Evolutionary conservation across 1,140 invertebrate genomes (phyloP), one percentile per base, ranked within the genome.

Genomic region (Glossosoma conforme): DNA sequence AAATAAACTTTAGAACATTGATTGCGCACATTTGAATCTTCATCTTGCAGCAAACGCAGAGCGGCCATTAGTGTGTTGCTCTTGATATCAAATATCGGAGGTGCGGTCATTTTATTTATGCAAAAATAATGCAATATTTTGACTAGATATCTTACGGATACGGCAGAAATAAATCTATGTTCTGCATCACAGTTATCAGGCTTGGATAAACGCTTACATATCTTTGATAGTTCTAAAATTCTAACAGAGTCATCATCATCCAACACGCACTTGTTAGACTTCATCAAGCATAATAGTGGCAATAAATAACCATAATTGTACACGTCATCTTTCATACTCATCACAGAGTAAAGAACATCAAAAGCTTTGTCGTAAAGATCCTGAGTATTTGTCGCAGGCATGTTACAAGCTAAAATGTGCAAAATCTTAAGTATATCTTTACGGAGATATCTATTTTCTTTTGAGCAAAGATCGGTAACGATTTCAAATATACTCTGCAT

Each of bases 41-140:
- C 72, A 60, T 74, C 72, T 66, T 74, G 71, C 20, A 74, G 52
- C 1, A 74, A 57, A 35, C 66, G 62, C 21, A 72, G 24, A 35
- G 64, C 62, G 21, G 66, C 52, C 52, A 65, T 64, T n/a, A 71
- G 59, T 10, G 59, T 48, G 54, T 56, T 62, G n/a, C 65, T 56
- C 65, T 65, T 73, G 13, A 65, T 40, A 47, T 55, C 42, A 60
- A 66, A 36, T 20, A 51, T 28, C 13, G 15, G 14, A 24, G 44
- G 13, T 5, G 17, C 28, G 15, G 20, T 35, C 20, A 32, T 19
- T 5, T 30, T 40, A 1, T 32, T 22, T 21, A 33, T 21, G 60
- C 15, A 54, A 10, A 46, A 65, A 58, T 24, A 30, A 56, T 14
- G 44, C 6, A 59, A 69, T 62, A 30, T 50, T 32, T 35, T 46